phyloP scores from a whole-genome alignment of 1,140 invertebrate genomes.

The Ceratina japonica region DNA sequence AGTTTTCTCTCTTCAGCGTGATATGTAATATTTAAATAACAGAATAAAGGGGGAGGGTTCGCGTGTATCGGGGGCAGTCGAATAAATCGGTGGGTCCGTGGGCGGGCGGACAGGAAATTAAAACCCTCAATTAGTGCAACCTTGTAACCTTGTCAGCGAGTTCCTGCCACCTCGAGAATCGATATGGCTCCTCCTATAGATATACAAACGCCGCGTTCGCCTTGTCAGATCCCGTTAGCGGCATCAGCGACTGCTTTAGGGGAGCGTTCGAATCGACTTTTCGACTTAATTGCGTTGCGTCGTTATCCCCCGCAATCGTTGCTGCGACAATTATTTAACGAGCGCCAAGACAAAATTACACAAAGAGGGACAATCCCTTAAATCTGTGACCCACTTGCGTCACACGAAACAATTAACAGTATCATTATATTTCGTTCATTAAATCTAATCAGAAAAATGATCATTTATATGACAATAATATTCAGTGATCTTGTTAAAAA shows the following conservation, averaged over 20 bases:
- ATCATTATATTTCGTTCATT: too few relatives aligned
- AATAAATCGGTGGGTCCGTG: conserved; percentile 50
- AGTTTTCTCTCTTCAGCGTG: too few relatives aligned
- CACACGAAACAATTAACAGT: too few relatives aligned
- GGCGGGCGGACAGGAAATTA: conserved; percentile 63
- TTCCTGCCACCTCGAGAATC: conserved; percentile 62
- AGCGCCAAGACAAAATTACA: conserved; percentile 8
- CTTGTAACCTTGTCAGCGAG: conserved; percentile 68
- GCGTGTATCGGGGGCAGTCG: conserved; percentile 13
- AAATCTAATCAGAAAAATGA: too few relatives aligned
- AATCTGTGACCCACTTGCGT: too few relatives aligned
- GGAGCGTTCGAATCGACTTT: conserved; percentile 42
- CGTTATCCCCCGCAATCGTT: conserved; percentile 47
- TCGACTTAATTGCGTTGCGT: conserved; percentile 56
- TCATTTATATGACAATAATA: too few relatives aligned
- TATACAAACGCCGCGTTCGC: conserved; percentile 24
- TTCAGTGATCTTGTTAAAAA: too few relatives aligned
- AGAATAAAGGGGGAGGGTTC: background rate
- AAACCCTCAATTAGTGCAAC: conserved; percentile 68
- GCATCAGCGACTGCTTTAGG: background rate
- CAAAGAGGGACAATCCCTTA: too few relatives aligned
- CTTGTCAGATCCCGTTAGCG: conserved; percentile 53
- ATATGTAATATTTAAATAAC: too few relatives aligned
- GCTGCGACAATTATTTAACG: conserved; percentile 51
- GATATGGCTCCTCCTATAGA: conserved; percentile 55